Percentiles rank a stretch among this genome's conserved stretches.
Evolutionary conservation across 2,888 invertebrate genomes (phyloP).

Genomic region (Pelosia muscerda): DNA sequence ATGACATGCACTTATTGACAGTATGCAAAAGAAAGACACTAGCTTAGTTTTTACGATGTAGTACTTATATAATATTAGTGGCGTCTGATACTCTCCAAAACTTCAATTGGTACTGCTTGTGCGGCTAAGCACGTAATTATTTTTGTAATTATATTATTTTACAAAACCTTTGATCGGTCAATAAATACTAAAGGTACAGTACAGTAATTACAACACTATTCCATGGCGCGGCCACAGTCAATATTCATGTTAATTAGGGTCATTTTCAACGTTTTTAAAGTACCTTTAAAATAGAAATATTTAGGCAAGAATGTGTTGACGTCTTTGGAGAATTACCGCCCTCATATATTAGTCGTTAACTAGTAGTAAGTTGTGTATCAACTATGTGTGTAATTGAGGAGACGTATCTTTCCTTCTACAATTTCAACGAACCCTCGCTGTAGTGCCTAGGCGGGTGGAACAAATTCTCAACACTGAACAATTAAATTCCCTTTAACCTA

Average conservation of each 20-base stretch:
- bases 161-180: not conserved
- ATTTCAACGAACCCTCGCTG: not conserved
- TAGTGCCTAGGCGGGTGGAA: conserved; percentile 16
- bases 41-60: no score
- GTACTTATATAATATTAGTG: no score
- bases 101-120: no score
- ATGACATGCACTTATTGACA: no score
- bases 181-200: no score
- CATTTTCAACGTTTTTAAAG: not conserved
- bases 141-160: no score
- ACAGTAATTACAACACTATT: not conserved
- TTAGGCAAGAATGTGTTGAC: not conserved
- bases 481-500: conserved; percentile 33
- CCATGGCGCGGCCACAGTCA: not conserved
- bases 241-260: not conserved
- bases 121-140: no score
- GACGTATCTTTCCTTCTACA: not conserved
- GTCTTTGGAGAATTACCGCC: not conserved
- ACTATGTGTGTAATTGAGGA: no score
- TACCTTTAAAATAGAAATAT: not conserved
- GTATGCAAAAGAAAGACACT: no score
- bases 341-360: not conserved
- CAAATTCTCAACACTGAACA: conserved; percentile 23
- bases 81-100: no score
- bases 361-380: not conserved